Percentiles rank a stretch among this genome's conserved stretches.
Conservation (phyloP, 1,140 invertebrate genomes). For the Vollenhovia emeryi region DNA sequence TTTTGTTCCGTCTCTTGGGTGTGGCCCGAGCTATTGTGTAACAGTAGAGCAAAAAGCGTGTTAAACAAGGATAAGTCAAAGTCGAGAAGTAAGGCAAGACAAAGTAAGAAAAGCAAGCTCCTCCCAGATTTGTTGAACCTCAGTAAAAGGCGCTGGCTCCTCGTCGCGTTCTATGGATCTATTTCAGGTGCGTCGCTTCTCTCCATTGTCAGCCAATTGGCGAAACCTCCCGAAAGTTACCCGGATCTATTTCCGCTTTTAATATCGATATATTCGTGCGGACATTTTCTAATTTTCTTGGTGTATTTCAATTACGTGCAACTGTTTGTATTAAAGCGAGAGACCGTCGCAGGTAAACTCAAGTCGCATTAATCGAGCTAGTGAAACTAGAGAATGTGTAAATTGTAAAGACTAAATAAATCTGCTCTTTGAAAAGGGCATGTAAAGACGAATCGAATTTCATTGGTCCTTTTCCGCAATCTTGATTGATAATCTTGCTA, state of each 20-base stretch:
- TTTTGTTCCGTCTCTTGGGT: constrained; percentile 77
- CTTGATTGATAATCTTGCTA: not conserved
- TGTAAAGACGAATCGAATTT: not conserved
- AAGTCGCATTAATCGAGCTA: constrained; percentile 44
- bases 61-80: not conserved
- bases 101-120: constrained; percentile 75
- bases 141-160: constrained; percentile 74
- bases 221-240: constrained; percentile 90
- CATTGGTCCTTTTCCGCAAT: not conserved
- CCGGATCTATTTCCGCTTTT: constrained; percentile 95
- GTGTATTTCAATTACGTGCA: constrained; percentile 93
- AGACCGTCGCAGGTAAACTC: constrained; percentile 69
- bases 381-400: not conserved
- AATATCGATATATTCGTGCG: constrained; percentile 93
- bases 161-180: constrained; percentile 86
- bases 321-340: constrained; percentile 84
- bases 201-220: constrained; percentile 85
- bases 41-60: not conserved
- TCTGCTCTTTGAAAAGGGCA: not conserved
- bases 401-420: constrained; percentile 38
- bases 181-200: constrained; percentile 88
- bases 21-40: constrained; percentile 69
- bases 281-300: constrained; percentile 93
- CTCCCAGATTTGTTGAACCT: constrained; percentile 64
- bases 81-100: constrained; percentile 55